A percentile compares a stretch with the other conserved stretches of the same genome.
Conservation (phyloP, 2,113 vertebrate genomes). For the Puntigrus tetrazona region DNA sequence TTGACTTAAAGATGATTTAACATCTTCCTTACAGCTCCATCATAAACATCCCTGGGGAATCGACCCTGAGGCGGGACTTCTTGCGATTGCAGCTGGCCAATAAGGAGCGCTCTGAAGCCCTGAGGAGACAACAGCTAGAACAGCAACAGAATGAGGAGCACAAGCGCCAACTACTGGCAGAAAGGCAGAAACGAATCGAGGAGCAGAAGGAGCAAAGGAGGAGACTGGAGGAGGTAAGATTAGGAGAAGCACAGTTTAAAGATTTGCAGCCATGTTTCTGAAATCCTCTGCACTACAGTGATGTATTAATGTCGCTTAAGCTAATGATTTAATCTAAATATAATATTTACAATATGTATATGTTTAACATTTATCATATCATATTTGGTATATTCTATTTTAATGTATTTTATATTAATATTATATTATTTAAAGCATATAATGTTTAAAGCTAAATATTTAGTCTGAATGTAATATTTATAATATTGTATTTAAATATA, state of each 20-base stretch:
- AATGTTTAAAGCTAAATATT: too few relatives aligned
- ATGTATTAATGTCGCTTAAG: too few relatives aligned
- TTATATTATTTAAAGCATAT: too few relatives aligned
- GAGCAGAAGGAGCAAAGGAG: constrained; percentile 97
- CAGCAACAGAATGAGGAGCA: constrained; percentile 99
- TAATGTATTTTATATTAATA: too few relatives aligned
- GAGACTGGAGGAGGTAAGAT: constrained; percentile 93
- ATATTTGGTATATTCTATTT: too few relatives aligned
- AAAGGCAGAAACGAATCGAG: constrained; percentile 97
- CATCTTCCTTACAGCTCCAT: constrained; percentile 81
- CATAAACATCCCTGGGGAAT: constrained; percentile 95
- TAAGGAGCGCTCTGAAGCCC: constrained; percentile 93
- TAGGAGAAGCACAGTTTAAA: background rate
- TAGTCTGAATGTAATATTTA: too few relatives aligned
- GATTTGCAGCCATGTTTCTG: background rate
- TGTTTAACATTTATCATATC: too few relatives aligned
- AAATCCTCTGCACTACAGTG: background rate
- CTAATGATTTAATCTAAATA: too few relatives aligned
- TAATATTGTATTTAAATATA: too few relatives aligned
- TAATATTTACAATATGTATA: too few relatives aligned
- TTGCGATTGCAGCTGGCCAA: constrained; percentile 95
- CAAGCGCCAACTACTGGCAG: constrained; percentile 94
- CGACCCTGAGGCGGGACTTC: constrained; percentile 92
- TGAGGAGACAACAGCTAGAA: constrained; percentile 95
- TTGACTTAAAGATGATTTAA: background rate